Percentiles rank a stretch among this genome's conserved stretches.
phyloP scores from a whole-genome alignment of 2,888 invertebrate species.

The Thumatha senex region DNA sequence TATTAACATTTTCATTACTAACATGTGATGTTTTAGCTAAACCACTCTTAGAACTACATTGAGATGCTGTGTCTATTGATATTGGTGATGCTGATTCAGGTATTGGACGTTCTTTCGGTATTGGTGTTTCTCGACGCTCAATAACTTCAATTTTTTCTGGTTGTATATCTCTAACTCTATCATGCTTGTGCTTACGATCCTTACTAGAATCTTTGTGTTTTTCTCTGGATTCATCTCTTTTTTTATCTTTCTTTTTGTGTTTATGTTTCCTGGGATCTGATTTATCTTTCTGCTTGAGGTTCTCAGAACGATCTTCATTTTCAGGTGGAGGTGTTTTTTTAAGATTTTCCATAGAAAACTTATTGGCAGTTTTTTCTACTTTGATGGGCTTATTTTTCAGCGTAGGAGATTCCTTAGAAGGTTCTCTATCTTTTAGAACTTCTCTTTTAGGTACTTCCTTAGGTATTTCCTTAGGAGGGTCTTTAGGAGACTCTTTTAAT shows the following conservation, averaged over 20 bases:
- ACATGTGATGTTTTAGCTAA: conserved; percentile 62
- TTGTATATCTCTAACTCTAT: conserved; percentile 74
- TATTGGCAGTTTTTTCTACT: conserved; percentile 69
- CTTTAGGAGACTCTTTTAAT: conserved; percentile 72
- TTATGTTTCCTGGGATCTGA: conserved; percentile 81
- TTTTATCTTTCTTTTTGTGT: conserved; percentile 87
- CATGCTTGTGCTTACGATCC: conserved; percentile 82
- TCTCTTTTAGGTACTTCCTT: conserved; percentile 69
- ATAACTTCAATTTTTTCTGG: conserved; percentile 78
- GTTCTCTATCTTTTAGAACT: conserved; percentile 57
- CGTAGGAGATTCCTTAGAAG: conserved; percentile 58
- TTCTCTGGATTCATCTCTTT: conserved; percentile 85
- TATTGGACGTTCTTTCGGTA: conserved; percentile 63
- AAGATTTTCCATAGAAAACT: conserved; percentile 77
- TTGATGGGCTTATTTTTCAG: conserved; percentile 68
- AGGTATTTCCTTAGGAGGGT: conserved; percentile 59
- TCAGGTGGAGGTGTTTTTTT: conserved; percentile 74
- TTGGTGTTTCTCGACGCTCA: conserved; percentile 70
- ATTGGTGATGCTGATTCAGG: conserved; percentile 75
- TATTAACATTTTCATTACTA: conserved; percentile 64
- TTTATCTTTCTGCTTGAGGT: conserved; percentile 77
- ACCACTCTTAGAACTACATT: conserved; percentile 78
- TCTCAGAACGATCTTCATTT: conserved; percentile 59
- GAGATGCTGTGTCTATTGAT: conserved; percentile 77
- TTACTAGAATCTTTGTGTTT: conserved; percentile 83